These are phyloP conservation scores for Ophion ellenae DNA, from an alignment of 2,888 invertebrate species.

Conservation along the genomic window DNA sequence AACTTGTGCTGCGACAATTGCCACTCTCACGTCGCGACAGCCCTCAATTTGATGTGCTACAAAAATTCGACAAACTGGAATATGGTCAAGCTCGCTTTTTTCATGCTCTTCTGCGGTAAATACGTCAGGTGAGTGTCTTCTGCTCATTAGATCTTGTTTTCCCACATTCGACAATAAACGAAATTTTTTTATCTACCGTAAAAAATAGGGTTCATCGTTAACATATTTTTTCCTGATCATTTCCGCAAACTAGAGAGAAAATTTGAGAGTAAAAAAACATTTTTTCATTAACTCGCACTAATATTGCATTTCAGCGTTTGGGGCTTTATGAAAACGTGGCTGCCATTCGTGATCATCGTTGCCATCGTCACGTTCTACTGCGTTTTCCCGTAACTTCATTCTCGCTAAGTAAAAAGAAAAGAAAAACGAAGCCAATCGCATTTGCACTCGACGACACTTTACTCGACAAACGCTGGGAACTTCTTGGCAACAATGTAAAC, in stretches of 20 bases:
- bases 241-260: background rate
- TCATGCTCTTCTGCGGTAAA: slow-evolving; percentile 91
- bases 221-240: too few relatives aligned
- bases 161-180: background rate
- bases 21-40: slow-evolving; percentile 98
- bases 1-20: slow-evolving; percentile 99
- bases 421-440: background rate
- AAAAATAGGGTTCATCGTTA: too few relatives aligned
- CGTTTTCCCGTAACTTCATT: slow-evolving; percentile 50
- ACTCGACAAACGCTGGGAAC: slow-evolving; percentile 13
- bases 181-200: too few relatives aligned
- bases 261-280: background rate
- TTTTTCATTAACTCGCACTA: background rate
- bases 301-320: slow-evolving; percentile 85
- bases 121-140: slow-evolving; percentile 88
- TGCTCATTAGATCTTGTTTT: background rate
- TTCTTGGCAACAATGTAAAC: background rate
- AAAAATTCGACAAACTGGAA: slow-evolving; percentile 92
- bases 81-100: slow-evolving; percentile 94
- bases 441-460: slow-evolving; percentile 20
- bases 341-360: slow-evolving; percentile 88
- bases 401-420: background rate
- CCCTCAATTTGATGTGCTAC: slow-evolving; percentile 96
- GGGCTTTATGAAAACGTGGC: slow-evolving; percentile 92
- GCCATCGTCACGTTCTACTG: slow-evolving; percentile 69